Evolutionary conservation across 2,797 vertebrate genomes (phyloP), one percentile per base, ranked within the genome.

Genomic region (Clarias laeviceps): DNA sequence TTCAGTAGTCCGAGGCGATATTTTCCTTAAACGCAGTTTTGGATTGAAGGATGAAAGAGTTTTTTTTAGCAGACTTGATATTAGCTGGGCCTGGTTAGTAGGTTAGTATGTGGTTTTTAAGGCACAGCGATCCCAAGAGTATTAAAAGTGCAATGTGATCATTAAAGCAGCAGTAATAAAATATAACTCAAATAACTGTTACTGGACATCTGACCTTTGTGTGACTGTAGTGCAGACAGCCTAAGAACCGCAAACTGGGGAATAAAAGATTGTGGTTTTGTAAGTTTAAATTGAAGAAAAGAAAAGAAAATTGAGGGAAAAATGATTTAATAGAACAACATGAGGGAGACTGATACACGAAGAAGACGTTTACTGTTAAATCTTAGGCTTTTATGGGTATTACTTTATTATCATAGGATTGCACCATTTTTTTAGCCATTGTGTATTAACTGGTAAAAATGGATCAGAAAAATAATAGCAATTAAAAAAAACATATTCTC

Each of bases 1-100:
- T 91, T 90, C 89, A 86, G 90, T 93, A 93, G 92, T 92, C 92
- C 82, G 89, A 90, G 62, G 82, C 57, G n/a, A 90, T 92, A 91
- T 92, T 93, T 94, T 94, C 92, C 91, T 94, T 94, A 94, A 94
- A 95, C 92, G 91, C 91, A 89, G 64, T 88, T 91, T 90, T 87
- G 90, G 91, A 92, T 91, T 92, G 93, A 94, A 93, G 94, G 94
- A 94, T 94, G 91, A 91, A 91, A 93, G 90, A 61, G 92, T 88
- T 91, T 37, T 88, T 90, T 92, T 93, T 91, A 91, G 89, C 88
- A 56, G 89, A 89, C 90, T 91, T 92, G 92, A 82, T 91, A 91
- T 94, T 90, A 93, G 93, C 92, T 90, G 93, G 93, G 82, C 94
- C 94, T 91, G 93, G 92, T 93, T 93, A 93, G 91, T 91, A 91